Evolutionary conservation across 2,888 invertebrate species (phyloP).

Genomic region (Diabrotica balteata): DNA sequence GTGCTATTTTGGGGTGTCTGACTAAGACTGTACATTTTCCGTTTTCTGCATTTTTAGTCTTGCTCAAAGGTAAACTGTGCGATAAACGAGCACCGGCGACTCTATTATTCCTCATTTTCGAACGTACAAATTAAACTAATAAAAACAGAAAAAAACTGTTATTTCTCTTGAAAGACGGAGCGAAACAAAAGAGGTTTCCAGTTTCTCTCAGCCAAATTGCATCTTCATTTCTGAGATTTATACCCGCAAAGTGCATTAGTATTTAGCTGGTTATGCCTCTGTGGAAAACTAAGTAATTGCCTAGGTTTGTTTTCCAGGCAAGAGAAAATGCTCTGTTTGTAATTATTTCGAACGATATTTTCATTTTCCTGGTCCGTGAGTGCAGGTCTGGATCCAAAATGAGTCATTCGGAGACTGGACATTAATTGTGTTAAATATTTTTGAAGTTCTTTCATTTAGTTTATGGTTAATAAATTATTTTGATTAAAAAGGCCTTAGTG

Average conservation of each 20-base stretch:
- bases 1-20: too few species aligned
- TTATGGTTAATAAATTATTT: too few species aligned
- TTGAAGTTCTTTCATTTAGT: too few species aligned
- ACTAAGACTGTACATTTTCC: too few species aligned
- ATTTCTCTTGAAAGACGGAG: conserved; percentile 4
- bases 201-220: conserved; percentile 28
- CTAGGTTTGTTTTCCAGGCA: conserved; percentile 18
- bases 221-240: conserved; percentile 32
- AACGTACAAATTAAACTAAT: conserved; percentile 3
- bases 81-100: too few species aligned
- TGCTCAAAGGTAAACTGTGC: too few species aligned
- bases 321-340: conserved; percentile 17
- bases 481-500: too few species aligned
- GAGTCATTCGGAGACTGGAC: too few species aligned
- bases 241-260: conserved; percentile 28
- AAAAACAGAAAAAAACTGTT: conserved; percentile 1
- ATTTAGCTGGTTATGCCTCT: conserved; percentile 28
- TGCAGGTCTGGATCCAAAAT: too few species aligned
- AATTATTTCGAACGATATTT: conserved; percentile 34
- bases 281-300: conserved; percentile 34
- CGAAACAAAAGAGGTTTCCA: conserved; percentile 8
- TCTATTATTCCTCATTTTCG: conserved; percentile 1
- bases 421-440: too few species aligned
- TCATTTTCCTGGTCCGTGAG: conserved; percentile 19
- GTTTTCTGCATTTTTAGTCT: too few species aligned